These are phyloP conservation scores for Ptiloglossa arizonensis DNA, from an alignment of 1,140 invertebrate species.

Conservation along the genomic window DNA sequence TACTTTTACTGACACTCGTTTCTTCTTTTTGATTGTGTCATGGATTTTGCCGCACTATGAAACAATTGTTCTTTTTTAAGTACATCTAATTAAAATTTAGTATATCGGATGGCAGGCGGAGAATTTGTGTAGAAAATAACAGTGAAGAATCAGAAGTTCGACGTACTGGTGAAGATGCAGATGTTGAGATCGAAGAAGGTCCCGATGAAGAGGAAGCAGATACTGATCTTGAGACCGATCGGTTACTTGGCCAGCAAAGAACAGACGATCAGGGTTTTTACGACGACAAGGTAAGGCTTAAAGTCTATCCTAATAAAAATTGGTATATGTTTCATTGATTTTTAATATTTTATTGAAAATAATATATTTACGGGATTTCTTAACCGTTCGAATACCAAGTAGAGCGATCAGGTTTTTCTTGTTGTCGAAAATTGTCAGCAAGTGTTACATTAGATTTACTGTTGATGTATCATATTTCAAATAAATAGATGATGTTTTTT, in stretches of 20 bases:
- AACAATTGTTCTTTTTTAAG: conserved; percentile 57
- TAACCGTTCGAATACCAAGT: background rate
- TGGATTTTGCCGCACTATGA: too few relatives aligned
- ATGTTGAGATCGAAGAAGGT: conserved; percentile 77
- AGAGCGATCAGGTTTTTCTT: too few relatives aligned
- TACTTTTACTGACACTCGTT: too few relatives aligned
- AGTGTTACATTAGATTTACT: too few relatives aligned
- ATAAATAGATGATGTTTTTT: too few relatives aligned
- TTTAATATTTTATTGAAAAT: background rate
- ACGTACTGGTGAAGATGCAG: conserved; percentile 73
- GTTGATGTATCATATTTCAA: too few relatives aligned
- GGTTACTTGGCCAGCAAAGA: conserved; percentile 92
- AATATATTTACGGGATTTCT: conserved; percentile 10
- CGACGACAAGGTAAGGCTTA: conserved; percentile 88
- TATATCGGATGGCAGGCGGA: conserved; percentile 80
- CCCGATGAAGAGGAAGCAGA: conserved; percentile 89
- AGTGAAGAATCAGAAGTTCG: conserved; percentile 78
- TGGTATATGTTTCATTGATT: background rate
- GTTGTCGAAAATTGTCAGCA: too few relatives aligned
- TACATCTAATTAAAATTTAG: conserved; percentile 81
- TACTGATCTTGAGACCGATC: conserved; percentile 94
- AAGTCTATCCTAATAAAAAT: background rate
- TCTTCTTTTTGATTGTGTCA: too few relatives aligned
- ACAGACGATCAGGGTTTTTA: conserved; percentile 95
- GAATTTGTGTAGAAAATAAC: conserved; percentile 77